phyloP scores from a whole-genome alignment of 2,113 vertebrate genomes.

The Indicator indicator region DNA sequence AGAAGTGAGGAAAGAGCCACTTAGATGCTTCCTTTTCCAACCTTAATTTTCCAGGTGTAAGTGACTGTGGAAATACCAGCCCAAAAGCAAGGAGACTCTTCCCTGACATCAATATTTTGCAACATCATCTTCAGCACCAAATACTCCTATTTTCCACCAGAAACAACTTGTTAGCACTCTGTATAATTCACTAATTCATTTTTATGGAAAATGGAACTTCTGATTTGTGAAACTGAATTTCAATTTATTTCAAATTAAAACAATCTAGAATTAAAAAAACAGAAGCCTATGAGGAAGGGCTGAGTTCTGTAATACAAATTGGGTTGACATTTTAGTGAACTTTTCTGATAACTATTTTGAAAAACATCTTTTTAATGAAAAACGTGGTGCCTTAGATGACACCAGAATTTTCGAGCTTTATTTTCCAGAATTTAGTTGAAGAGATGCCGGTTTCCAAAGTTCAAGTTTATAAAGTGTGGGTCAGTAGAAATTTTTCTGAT shows the following conservation, averaged over 20 bases:
- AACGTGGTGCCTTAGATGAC: neutral
- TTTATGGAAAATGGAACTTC: neutral
- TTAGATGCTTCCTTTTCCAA: neutral
- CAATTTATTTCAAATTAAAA: neutral
- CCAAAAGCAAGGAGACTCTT: neutral
- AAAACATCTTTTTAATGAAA: neutral
- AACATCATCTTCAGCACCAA: neutral
- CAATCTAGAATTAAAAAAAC: neutral
- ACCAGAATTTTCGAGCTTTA: neutral
- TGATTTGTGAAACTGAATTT: neutral
- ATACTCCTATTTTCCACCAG: neutral
- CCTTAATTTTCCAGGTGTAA: neutral
- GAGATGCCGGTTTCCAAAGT: neutral
- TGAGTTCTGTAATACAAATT: neutral
- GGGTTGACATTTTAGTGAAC: neutral
- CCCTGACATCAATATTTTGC: neutral
- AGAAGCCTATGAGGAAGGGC: neutral
- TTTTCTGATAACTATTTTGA: neutral
- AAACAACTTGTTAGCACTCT: neutral
- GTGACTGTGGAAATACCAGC: neutral
- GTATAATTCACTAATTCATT: neutral
- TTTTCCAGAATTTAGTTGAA: neutral
- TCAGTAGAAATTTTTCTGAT: slow-evolving; percentile 10
- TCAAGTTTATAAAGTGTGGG: neutral
- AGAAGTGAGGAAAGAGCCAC: neutral